Evolutionary conservation across 2,113 vertebrate species (phyloP).

Genomic region (Daboia siamensis): DNA sequence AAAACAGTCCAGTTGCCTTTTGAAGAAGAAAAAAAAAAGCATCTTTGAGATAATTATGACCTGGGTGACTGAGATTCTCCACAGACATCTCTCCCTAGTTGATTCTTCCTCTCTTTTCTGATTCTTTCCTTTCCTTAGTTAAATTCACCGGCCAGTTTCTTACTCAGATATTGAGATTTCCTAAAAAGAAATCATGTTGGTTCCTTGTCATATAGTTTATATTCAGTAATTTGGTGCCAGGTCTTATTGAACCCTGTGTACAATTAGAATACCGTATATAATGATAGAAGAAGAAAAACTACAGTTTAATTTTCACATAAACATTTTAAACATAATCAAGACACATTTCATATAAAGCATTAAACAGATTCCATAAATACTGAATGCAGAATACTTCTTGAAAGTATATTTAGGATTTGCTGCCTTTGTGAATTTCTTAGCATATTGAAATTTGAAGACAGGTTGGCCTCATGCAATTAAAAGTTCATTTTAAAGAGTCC

Average conservation of each 20-base stretch:
- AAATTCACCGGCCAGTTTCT: not conserved
- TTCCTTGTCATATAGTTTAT: not conserved
- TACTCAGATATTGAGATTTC: not conserved
- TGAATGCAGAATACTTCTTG: not conserved
- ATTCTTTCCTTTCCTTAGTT: not conserved
- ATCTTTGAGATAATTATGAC: not conserved
- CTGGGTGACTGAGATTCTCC: not conserved
- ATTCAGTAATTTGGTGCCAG: not conserved
- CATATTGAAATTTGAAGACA: not conserved
- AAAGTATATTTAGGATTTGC: not conserved
- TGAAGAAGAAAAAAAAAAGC: not conserved
- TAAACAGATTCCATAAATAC: not conserved
- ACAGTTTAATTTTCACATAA: not conserved
- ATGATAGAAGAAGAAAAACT: not conserved
- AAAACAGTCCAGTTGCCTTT: not conserved
- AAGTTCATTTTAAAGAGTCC: conserved; percentile 6
- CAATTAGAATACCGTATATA: not conserved
- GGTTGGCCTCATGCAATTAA: conserved; percentile 1
- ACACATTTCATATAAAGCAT: not conserved
- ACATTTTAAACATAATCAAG: not conserved
- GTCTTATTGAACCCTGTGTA: not conserved
- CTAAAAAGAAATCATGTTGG: not conserved
- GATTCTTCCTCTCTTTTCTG: not conserved
- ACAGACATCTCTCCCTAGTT: not conserved
- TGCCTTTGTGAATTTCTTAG: not conserved